Evolutionary conservation across 1,140 invertebrate genomes (phyloP), one percentile per base, ranked within the genome.

Genomic region (Scaptomyza hsui): DNA sequence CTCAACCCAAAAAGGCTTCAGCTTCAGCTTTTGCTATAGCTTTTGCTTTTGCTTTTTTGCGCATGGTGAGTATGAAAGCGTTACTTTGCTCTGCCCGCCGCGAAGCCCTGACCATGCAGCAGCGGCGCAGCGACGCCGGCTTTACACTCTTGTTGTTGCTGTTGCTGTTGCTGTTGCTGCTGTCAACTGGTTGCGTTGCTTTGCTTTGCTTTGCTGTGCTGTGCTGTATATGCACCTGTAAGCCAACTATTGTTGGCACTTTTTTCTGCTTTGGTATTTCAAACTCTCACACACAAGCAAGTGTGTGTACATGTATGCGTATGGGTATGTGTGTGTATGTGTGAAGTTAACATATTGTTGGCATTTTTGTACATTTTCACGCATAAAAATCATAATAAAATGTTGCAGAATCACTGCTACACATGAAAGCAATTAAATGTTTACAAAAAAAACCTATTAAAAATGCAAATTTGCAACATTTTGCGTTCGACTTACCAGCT

Each of bases 131-230:
- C 41, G 15, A 48, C 19, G 62, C 44, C 51, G 51, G 44, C 24
- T 44, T 57, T 26, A 55, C 15, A 32, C 15, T 24, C 6, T 24
- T n/a, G n/a, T n/a, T 29, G 26, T 35, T 41, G 37, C 5, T 24
- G 12, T 41, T 24, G 37, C 1, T 45, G 10, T 29, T 45, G 51
- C 26, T 71, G 39, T 59, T 57, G 69, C 56, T 56, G 57, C 63
- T n/a, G 53, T 59, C 72, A 67, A 82, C 78, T 81, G 78, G 78
- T 82, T 82, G 78, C 74, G 74, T 78, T 78, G 70, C 64, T 78
- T 78, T 74, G 78, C 79, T 78, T 49, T 35, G 13, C 32, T 55
- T 29, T 68, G 21, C 12, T 68, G 19, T 16, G 18, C 52, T 42
- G 49, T 59, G 56, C 16, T 51, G 48, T 51, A n/a, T 32, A 52